phyloP scores from a whole-genome alignment of 2,888 invertebrate species.

The Brenthis hecate region DNA sequence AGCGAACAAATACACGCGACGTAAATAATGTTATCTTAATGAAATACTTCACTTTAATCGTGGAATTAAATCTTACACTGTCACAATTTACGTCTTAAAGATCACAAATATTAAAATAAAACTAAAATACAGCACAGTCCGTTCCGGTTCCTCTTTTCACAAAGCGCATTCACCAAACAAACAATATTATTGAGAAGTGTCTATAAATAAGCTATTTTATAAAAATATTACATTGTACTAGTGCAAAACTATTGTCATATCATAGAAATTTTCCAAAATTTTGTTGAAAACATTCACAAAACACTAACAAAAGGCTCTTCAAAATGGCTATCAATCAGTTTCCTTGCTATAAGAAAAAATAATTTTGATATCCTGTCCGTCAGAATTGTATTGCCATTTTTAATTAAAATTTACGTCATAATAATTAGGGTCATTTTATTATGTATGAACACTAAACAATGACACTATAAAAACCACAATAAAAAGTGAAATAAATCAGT shows the following conservation, averaged over 20 bases:
- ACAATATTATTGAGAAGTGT: constrained; percentile 55
- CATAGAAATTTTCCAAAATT: constrained; percentile 64
- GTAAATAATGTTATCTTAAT: constrained; percentile 61
- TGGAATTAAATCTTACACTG: constrained; percentile 46
- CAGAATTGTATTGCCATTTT: constrained; percentile 74
- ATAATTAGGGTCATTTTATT: constrained; percentile 37
- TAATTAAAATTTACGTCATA: constrained; percentile 50
- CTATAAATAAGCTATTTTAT: constrained; percentile 47
- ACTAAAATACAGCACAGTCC: constrained; percentile 62
- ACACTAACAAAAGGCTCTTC: constrained; percentile 83
- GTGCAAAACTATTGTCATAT: constrained; percentile 45
- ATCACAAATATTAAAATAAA: constrained; percentile 51
- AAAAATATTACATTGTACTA: constrained; percentile 36
- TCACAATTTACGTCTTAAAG: constrained; percentile 46
- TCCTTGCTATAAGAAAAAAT: constrained; percentile 75
- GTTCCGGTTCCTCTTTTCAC: constrained; percentile 76
- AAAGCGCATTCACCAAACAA: constrained; percentile 68
- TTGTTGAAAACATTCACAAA: constrained; percentile 81
- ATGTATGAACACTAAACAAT: constrained; percentile 53
- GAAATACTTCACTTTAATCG: constrained; percentile 37
- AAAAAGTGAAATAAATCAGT: background rate
- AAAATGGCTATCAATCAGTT: constrained; percentile 81
- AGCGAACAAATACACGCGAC: constrained; percentile 77
- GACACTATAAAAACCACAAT: background rate
- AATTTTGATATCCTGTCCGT: constrained; percentile 75